Base-by-base conservation (phyloP, 2,797 vertebrate species). In the Pangasius sanitwongsei region DNA sequence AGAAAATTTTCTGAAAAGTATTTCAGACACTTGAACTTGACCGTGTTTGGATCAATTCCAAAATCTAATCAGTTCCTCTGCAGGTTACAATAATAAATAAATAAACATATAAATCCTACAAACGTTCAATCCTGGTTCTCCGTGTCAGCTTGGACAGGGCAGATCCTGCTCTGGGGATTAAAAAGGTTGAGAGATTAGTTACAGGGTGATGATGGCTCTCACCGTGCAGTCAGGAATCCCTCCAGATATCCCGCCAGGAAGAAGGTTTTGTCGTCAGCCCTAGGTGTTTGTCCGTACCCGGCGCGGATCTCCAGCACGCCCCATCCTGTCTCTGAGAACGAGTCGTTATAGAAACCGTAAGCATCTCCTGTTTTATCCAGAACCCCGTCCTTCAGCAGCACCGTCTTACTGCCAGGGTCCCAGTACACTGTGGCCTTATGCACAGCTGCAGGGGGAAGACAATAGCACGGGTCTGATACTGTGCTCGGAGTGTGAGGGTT, bases 161-260 rank as follows among this genome's bases (percentile, higher is more conserved):
- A 77, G n/a, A 2, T 28, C 41, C 23, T 75, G 41, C 11, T 6
- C 23, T 25, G 25, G 41, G 1, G 18, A 23, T 11, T 18, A 4
- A 3, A 37, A 37, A 12, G 13, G 1, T 48, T 25, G 37, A 75
- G 16, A 69, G 23, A 77, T 65, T 23, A 77, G 44, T 82, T 59
- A 87, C 41, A 41, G 44, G 44, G 50, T 61, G 5, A 20, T 44
- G 9, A 84, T 25, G 48, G 44, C 44, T 70, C 97, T 97, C 95
- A 99, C 97, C 93, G 94, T 50, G 97, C 97, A 0, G 97, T 98
- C 85, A 99, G 97, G 92, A 97, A 98, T 0, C 98, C 98, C 92
- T 99, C 97, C 23, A 99, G 94, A 93, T 96, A 97, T 53, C 98
- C 98, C 0, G 97, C 97, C 75, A 96, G 93, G 92, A 96, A 98